A percentile compares a stretch with the other conserved stretches of the same genome.
These are phyloP conservation scores for Vultur gryphus DNA, from an alignment of 2,797 vertebrate genomes.

Conservation along the genomic window DNA sequence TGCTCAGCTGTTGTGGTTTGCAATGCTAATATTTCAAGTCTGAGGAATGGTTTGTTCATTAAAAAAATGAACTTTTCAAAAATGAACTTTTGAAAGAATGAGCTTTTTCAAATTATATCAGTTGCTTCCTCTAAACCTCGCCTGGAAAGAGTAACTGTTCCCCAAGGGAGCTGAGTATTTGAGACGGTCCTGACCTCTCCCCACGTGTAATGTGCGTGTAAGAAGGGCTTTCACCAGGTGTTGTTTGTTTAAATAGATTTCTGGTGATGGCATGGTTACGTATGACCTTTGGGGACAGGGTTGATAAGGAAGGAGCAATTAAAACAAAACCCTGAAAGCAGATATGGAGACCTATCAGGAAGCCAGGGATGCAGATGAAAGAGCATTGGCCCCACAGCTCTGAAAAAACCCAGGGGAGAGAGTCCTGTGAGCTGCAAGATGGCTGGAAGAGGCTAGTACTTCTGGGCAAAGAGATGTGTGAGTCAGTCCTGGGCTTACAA, in stretches of 20 bases:
- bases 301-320: conserved; percentile 27
- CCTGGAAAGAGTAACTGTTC: neutral
- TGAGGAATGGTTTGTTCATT: neutral
- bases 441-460: neutral
- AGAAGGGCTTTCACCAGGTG: conserved; percentile 30
- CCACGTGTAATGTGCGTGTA: neutral
- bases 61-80: neutral
- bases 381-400: neutral
- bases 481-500: neutral
- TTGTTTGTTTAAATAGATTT: conserved; percentile 39
- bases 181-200: conserved; percentile 9
- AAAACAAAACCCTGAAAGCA: conserved; percentile 29
- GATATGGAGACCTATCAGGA: neutral
- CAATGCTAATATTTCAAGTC: neutral
- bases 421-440: neutral
- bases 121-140: neutral
- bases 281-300: neutral
- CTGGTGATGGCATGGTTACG: neutral
- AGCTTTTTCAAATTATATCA: neutral
- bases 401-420: neutral
- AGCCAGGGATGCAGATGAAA: conserved; percentile 1
- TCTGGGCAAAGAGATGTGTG: neutral
- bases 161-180: neutral
- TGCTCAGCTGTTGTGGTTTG: neutral
- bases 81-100: neutral